Percentiles rank a stretch among this genome's conserved stretches.
Conservation (phyloP, 2,888 invertebrate species). For the Choreutis nemorana region DNA sequence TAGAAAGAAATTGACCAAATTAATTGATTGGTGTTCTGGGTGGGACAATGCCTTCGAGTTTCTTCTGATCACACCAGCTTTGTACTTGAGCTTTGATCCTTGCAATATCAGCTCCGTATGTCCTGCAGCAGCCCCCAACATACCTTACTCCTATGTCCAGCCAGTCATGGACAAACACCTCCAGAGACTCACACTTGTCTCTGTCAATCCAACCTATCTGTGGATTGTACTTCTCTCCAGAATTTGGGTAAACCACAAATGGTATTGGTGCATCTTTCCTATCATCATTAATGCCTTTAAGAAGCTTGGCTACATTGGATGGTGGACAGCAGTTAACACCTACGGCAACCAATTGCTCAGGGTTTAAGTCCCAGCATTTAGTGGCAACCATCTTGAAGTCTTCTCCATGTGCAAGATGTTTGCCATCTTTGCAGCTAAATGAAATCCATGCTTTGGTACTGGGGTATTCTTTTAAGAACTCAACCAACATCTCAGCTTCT, state of each 20-base stretch:
- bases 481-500: conserved; percentile 83
- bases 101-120: conserved; percentile 78
- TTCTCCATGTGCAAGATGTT: conserved; percentile 77
- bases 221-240: conserved; percentile 79
- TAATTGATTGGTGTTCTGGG: not conserved
- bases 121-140: conserved; percentile 92
- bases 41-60: not conserved
- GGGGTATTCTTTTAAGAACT: conserved; percentile 80
- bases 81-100: conserved; percentile 53
- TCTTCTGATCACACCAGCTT: conserved; percentile 20
- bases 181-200: conserved; percentile 70
- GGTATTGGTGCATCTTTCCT: conserved; percentile 57
- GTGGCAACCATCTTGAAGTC: conserved; percentile 72
- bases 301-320: conserved; percentile 29
- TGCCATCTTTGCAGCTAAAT: conserved; percentile 78
- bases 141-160: conserved; percentile 78
- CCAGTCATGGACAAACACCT: conserved; percentile 79
- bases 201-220: conserved; percentile 71
- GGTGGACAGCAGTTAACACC: conserved; percentile 85
- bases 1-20: not conserved
- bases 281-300: conserved; percentile 33
- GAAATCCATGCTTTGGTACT: conserved; percentile 84
- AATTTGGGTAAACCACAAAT: conserved; percentile 90
- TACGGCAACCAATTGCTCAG: conserved; percentile 74
- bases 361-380: conserved; percentile 72